Conservation (phyloP, 2,797 vertebrate genomes). For the Myiothlypis chrysogaster region DNA sequence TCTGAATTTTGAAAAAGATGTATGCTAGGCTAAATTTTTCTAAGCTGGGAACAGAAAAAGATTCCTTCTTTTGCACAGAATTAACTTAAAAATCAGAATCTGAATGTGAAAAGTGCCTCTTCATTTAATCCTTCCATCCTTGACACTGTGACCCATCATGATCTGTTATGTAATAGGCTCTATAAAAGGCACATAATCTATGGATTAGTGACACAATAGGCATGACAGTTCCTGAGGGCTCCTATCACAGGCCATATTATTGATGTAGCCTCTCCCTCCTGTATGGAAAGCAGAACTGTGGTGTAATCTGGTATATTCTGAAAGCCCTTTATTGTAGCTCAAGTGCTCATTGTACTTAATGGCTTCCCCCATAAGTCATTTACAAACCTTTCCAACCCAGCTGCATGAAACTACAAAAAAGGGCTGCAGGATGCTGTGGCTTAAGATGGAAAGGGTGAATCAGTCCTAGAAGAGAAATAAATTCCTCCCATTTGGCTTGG, state of each 20-base stretch:
- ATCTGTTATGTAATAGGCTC: slow-evolving; percentile 39
- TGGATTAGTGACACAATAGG: slow-evolving; percentile 35
- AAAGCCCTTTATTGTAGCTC: background rate
- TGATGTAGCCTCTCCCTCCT: background rate
- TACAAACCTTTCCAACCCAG: slow-evolving; percentile 6
- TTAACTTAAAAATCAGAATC: background rate
- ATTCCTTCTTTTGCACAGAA: background rate
- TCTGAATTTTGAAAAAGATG: background rate
- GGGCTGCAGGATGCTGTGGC: background rate
- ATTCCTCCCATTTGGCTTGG: background rate
- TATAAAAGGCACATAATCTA: slow-evolving; percentile 39
- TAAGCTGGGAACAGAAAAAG: background rate
- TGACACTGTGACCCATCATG: background rate
- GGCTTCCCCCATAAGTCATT: background rate
- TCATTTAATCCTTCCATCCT: background rate
- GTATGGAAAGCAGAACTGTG: background rate
- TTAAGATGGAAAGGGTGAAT: background rate
- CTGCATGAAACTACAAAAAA: background rate
- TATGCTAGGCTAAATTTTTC: background rate
- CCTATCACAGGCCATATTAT: background rate
- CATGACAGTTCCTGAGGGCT: background rate
- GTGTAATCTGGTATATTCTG: background rate
- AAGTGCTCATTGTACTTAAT: background rate
- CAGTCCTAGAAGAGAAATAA: background rate
- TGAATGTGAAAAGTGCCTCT: background rate